These are phyloP conservation scores for Nemotelus pantherinus DNA, from an alignment of 2,888 invertebrate species.

Conservation along the genomic window DNA sequence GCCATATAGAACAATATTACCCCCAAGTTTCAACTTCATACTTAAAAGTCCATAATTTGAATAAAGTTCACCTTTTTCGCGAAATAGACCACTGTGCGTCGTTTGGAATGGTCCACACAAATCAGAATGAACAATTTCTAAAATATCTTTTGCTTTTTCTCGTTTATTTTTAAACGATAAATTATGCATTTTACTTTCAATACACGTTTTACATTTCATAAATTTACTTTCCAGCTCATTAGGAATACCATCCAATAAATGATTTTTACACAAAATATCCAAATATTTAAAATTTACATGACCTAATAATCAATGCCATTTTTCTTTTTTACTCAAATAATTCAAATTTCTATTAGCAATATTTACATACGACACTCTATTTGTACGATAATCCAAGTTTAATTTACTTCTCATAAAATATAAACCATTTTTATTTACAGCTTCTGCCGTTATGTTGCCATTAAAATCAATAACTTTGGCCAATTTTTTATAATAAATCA, in stretches of 20 bases:
- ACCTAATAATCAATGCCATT: slow-evolving; percentile 47
- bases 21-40: too few relatives aligned
- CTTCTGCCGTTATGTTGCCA: slow-evolving; percentile 25
- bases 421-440: slow-evolving; percentile 7
- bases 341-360: background rate
- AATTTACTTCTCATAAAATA: background rate
- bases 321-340: slow-evolving; percentile 45
- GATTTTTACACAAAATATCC: slow-evolving; percentile 43
- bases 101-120: slow-evolving; percentile 45
- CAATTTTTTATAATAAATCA: slow-evolving; percentile 35
- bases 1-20: too few relatives aligned
- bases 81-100: too few relatives aligned
- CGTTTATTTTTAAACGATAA: slow-evolving; percentile 48
- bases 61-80: too few relatives aligned
- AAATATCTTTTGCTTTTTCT: slow-evolving; percentile 35
- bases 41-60: too few relatives aligned
- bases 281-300: slow-evolving; percentile 50
- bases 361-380: background rate
- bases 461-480: slow-evolving; percentile 32
- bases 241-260: slow-evolving; percentile 46
- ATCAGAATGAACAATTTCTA: slow-evolving; percentile 41
- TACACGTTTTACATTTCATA: slow-evolving; percentile 47
- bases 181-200: slow-evolving; percentile 50
- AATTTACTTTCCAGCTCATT: slow-evolving; percentile 43
- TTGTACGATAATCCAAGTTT: background rate